These are phyloP conservation scores for Salminus brasiliensis DNA, from an alignment of 2,113 vertebrate species.

Conservation along the genomic window DNA sequence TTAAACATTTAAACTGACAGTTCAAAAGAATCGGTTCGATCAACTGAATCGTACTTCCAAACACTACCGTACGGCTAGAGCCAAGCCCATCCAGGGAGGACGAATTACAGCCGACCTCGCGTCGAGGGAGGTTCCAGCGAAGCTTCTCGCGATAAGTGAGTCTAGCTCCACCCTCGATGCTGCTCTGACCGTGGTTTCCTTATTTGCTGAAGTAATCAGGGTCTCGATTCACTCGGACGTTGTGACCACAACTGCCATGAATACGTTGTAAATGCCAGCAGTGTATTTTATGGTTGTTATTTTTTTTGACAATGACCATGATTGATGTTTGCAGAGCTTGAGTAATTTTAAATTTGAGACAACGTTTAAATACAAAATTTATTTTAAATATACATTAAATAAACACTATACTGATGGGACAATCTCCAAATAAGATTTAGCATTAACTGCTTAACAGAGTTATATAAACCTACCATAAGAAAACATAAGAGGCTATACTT, in stretches of 20 bases:
- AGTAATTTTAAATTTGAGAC: background rate
- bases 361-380: background rate
- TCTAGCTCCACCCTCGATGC: background rate
- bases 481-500: too few relatives aligned
- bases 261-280: too few relatives aligned
- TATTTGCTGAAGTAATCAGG: background rate
- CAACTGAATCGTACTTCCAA: background rate
- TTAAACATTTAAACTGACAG: background rate
- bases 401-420: too few relatives aligned
- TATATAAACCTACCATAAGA: conserved; percentile 17
- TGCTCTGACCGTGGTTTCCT: background rate
- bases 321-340: background rate
- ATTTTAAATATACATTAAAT: background rate
- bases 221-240: too few relatives aligned
- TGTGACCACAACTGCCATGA: background rate
- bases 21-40: background rate
- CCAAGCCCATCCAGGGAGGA: background rate
- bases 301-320: too few relatives aligned
- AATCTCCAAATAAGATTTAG: background rate
- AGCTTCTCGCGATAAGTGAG: conserved; percentile 18
- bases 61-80: background rate
- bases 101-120: background rate
- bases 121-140: background rate
- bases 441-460: background rate
- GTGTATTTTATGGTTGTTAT: too few relatives aligned